Base-by-base conservation (phyloP, 2,113 vertebrate species). In the Phaetusa simplex region DNA sequence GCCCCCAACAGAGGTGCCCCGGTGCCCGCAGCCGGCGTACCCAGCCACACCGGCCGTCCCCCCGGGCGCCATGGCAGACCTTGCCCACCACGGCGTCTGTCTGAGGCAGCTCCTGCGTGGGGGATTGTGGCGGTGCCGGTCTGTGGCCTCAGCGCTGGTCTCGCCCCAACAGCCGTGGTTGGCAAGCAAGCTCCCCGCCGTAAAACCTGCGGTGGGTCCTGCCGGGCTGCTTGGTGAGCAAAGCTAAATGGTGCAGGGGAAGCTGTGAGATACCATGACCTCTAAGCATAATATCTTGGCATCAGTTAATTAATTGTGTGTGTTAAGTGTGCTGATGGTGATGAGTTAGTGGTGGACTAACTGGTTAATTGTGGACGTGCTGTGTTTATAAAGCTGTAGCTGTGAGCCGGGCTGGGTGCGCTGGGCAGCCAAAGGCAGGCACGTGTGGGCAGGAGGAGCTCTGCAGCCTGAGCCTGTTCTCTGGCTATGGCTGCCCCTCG, bases 71-170 rank as follows among this genome's bases (percentile, higher is more conserved):
- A 22, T 49, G 21, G 30, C 7, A 19, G 30, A 19, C 47, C 20
- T 12, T 29, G 49, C 11, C 34, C 3, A 8, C 34, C 23, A 3
- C 1, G 4, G 34, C 23, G 8, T 16, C 10, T 8, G 65, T 7
- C 30, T 12, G 32, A 13, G 43, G 15, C 6, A 55, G 21, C 11
- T 74, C n/a, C 14, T 1, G 0, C 6, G 0, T 3, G 42, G 26
- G 12, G 32, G 53, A 3, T 20, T 1, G 1, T 9, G 24, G 38
- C 8, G 5, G 4, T 14, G 38, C 11, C 5, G 6, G n/a, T 49
- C 26, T 15, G 32, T 2, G 19, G 27, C 29, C 38, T 59, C 62
- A 4, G 55, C 7, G 5, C 7, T 6, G 13, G 21, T 22, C 53
- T 52, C 24, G 22, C 17, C 50, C 22, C 29, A 3, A 1, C 15